phyloP scores from a whole-genome alignment of 2,797 vertebrate genomes.

The Poeciliopsis paucimaculata region DNA sequence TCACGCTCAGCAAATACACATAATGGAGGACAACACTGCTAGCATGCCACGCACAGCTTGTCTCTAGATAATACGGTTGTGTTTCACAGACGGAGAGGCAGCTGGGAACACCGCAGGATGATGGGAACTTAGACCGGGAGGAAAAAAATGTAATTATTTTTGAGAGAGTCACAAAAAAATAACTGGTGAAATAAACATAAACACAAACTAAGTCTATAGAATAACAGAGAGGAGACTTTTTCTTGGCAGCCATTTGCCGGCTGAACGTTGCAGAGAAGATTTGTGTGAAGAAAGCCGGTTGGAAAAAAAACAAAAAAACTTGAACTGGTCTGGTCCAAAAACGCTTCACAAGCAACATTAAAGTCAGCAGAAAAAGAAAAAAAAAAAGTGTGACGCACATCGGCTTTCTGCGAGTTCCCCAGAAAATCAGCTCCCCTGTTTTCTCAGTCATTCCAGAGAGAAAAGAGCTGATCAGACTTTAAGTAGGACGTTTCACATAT shows the following conservation, averaged over 20 bases:
- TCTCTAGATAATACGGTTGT: not conserved
- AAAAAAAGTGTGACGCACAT: not conserved
- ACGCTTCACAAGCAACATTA: not conserved
- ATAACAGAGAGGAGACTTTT: not conserved
- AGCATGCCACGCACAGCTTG: not conserved
- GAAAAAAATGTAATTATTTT: not conserved
- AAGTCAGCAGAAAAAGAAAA: not conserved
- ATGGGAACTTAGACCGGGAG: not conserved
- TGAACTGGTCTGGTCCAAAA: not conserved
- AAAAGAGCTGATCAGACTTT: not conserved
- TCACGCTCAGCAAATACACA: conserved; percentile 6
- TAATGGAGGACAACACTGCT: not conserved
- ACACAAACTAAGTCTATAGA: not conserved
- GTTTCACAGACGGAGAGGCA: not conserved
- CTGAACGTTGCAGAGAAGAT: not conserved
- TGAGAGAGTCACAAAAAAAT: not conserved
- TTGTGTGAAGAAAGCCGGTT: not conserved
- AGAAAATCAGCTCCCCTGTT: not conserved
- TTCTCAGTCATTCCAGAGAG: not conserved
- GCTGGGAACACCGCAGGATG: not conserved
- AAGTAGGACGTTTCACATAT: not conserved
- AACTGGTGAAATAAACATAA: not conserved
- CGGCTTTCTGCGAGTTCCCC: not conserved
- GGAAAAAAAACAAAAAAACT: not conserved
- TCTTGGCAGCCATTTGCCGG: not conserved